phyloP scores from a whole-genome alignment of 1,140 invertebrate species.

The Drosophila persimilis region DNA sequence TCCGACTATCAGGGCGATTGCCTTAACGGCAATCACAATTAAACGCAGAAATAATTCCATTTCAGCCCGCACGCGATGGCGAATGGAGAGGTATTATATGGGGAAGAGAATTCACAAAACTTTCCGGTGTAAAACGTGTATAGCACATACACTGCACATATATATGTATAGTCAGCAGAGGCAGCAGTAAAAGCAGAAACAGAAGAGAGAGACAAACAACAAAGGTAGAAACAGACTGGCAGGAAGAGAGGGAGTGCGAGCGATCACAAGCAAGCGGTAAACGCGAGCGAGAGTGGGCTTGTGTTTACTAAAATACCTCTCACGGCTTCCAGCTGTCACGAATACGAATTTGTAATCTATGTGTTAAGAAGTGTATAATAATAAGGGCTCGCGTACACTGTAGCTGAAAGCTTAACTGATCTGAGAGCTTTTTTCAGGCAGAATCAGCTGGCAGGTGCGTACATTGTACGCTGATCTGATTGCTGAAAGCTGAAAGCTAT shows the following conservation, averaged over 20 bases:
- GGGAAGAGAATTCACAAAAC: not conserved
- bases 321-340: not conserved
- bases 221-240: too few species aligned
- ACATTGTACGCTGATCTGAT: too few species aligned
- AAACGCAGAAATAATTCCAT: conserved; percentile 64
- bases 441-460: too few species aligned
- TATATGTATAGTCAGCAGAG: not conserved
- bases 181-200: not conserved
- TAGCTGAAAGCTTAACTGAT: too few species aligned
- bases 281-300: not conserved
- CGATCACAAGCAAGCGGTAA: not conserved
- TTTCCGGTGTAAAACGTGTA: conserved; percentile 1
- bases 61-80: not conserved
- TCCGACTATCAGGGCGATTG: conserved; percentile 24
- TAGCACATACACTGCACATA: not conserved
- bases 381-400: too few species aligned
- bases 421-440: too few species aligned
- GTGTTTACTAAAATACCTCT: not conserved
- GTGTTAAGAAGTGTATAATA: too few species aligned
- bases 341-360: not conserved
- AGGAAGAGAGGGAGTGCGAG: conserved; percentile 5
- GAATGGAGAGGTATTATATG: not conserved
- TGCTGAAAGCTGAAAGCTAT: too few species aligned
- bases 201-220: not conserved
- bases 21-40: conserved; percentile 46